A percentile compares a stretch with the other conserved stretches of the same genome.
Conservation (phyloP, 2,113 vertebrate species). For the Mirounga angustirostris region DNA sequence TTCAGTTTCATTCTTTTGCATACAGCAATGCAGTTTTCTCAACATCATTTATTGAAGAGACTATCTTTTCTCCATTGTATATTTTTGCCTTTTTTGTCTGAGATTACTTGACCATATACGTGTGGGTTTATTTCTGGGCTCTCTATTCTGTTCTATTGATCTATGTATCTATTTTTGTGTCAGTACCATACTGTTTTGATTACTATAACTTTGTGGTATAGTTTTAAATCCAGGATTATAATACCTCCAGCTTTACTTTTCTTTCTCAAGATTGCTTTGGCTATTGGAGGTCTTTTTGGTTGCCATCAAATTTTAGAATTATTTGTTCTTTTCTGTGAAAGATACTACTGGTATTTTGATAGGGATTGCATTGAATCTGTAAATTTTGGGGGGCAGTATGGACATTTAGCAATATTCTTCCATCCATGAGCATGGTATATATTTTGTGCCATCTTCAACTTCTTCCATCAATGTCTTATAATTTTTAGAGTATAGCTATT, state of each 20-base stretch:
- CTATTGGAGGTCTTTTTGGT: neutral
- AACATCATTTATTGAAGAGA: neutral
- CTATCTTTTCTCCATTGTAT: neutral
- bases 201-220: neutral
- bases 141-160: neutral
- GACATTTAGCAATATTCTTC: neutral
- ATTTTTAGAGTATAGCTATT: neutral
- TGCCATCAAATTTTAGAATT: neutral
- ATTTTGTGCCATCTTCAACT: neutral
- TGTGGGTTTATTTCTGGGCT: neutral
- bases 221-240: neutral
- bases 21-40: neutral
- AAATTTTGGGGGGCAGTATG: neutral
- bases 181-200: neutral
- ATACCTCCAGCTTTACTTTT: neutral
- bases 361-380: neutral
- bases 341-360: neutral
- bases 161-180: neutral
- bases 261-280: neutral
- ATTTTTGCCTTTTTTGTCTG: neutral
- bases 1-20: neutral
- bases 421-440: neutral
- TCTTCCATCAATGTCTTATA: neutral
- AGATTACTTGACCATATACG: neutral
- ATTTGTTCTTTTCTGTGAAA: neutral